Conservation (phyloP, 2,113 vertebrate species). For the Otolemur garnettii region DNA sequence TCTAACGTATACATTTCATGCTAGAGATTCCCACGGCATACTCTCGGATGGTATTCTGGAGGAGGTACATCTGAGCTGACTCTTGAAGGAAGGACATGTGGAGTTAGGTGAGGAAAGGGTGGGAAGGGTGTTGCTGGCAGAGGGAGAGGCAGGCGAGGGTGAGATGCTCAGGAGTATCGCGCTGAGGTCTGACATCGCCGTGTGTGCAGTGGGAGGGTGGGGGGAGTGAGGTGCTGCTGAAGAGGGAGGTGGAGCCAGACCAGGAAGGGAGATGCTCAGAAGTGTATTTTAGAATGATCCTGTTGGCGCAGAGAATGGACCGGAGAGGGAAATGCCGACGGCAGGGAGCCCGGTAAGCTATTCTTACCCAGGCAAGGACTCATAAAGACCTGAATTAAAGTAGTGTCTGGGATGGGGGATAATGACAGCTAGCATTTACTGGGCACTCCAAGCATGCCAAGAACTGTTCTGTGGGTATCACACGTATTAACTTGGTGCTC, state of each 20-base stretch:
- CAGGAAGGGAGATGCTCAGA: background rate
- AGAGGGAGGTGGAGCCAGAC: background rate
- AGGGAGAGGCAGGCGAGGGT: background rate
- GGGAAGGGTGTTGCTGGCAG: conserved; percentile 15
- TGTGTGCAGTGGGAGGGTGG: background rate
- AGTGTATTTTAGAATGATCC: background rate
- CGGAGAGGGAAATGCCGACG: background rate
- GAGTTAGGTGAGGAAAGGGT: background rate
- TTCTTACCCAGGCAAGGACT: background rate
- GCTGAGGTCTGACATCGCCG: background rate
- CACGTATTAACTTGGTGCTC: background rate
- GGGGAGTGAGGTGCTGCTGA: background rate
- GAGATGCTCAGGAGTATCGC: background rate
- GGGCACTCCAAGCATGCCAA: background rate
- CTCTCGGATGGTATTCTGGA: background rate
- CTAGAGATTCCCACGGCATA: background rate
- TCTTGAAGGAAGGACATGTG: background rate
- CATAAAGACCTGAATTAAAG: background rate
- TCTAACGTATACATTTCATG: background rate
- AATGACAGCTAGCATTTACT: background rate
- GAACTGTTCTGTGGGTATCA: background rate
- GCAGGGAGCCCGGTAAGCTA: background rate
- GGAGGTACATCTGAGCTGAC: background rate
- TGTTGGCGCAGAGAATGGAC: background rate
- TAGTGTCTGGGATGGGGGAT: background rate